phyloP scores from a whole-genome alignment of 2,113 vertebrate genomes.

The Menura novaehollandiae region DNA sequence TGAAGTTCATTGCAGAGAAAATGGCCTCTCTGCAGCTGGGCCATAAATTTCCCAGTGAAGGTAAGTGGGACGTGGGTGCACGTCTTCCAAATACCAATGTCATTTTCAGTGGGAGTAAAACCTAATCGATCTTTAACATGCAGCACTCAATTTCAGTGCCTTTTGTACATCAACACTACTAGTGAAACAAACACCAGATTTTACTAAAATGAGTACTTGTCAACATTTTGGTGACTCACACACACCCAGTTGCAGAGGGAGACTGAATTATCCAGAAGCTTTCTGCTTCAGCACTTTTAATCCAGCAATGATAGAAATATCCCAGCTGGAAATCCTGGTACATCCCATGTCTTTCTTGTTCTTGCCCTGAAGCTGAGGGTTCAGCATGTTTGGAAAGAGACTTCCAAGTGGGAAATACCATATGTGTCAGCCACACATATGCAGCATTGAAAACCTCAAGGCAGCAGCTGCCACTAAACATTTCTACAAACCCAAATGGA shows the following conservation, averaged over 20 bases:
- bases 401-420: not conserved
- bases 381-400: not conserved
- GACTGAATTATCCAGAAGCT: not conserved
- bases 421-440: accelerated
- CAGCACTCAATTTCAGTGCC: not conserved
- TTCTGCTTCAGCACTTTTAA: not conserved
- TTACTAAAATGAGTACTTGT: not conserved
- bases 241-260: not conserved
- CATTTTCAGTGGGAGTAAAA: not conserved
- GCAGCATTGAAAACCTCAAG: not conserved
- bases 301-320: not conserved
- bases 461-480: not conserved
- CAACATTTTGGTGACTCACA: constrained; percentile 8
- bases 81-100: not conserved
- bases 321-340: not conserved
- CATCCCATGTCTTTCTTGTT: not conserved
- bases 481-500: not conserved
- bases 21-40: not conserved
- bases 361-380: not conserved
- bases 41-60: not conserved
- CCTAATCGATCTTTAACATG: not conserved
- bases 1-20: not conserved
- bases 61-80: not conserved
- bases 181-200: constrained; percentile 30
- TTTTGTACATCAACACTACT: not conserved